Evolutionary conservation across 1,140 invertebrate genomes (phyloP), one percentile per base, ranked within the genome.

Genomic region (Tenebrio molitor): DNA sequence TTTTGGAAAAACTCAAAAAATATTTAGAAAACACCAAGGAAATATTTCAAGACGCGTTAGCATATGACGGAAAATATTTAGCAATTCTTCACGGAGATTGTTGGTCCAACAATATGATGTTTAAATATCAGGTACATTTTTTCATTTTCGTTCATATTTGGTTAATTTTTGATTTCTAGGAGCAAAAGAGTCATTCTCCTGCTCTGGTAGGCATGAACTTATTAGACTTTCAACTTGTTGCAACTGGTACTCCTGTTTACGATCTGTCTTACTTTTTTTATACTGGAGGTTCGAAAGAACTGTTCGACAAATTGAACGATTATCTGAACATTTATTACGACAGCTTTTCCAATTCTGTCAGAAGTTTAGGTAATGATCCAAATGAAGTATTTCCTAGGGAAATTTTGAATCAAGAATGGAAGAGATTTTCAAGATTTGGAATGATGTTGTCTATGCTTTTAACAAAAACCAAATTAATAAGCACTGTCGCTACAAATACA

Each of bases 201-300:
- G 15, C 42, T 23, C 0, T 36, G 2, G 23, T n/a, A 23, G 46
- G 87, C 25, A 75, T 84, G 8, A 63, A 58, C 41, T 77, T 88
- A 0, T 72, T 88, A n/a, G 88, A 89, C 72, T 86, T 85, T 78
- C 87, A 89, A 76, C 75, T 87, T 3, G 78, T 82, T 6, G 80
- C 85, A 7, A 84, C 84, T 68, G 83, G 84, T 1, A 87, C 87
- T 1, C 88, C 88, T 3, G 82, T 86, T 1, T 84, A 83, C 1
- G 88, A 89, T 69, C 71, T 89, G 63, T 82, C 83, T 0, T 87
- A 88, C 71, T 86, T 84, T 62, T 79, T 89, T 1, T 88, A 85
- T 70, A 85, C 84, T 76, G 85, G 64, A 1, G 64, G 88, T 0
- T 84, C 86, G 10, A 78, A 83, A 65, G 74, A 83, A 7, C 82